Conservation (phyloP, 1,140 invertebrate species). For the Antheraea mylitta region DNA sequence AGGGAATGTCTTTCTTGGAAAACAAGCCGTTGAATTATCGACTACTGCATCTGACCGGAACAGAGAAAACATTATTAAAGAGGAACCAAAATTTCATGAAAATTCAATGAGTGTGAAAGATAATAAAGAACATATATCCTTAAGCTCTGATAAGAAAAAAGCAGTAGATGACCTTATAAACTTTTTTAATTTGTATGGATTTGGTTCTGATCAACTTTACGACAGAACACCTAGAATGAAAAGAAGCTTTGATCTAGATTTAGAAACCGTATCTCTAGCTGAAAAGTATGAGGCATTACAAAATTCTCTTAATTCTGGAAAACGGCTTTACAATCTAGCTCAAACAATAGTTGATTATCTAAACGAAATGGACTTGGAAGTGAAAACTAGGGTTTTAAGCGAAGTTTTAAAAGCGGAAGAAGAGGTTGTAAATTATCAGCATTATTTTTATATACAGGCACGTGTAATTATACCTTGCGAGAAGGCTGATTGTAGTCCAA, state of each 20-base stretch:
- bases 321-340: slow-evolving; percentile 43
- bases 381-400: slow-evolving; percentile 39
- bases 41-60: neutral
- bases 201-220: slow-evolving; percentile 27
- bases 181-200: slow-evolving; percentile 58
- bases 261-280: slow-evolving; percentile 37
- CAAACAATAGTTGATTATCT: slow-evolving; percentile 50
- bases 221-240: slow-evolving; percentile 31
- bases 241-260: slow-evolving; percentile 48
- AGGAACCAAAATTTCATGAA: slow-evolving; percentile 13
- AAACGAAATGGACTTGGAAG: slow-evolving; percentile 47
- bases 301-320: slow-evolving; percentile 45
- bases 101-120: neutral
- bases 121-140: neutral
- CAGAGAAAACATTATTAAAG: slow-evolving; percentile 21
- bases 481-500: slow-evolving; percentile 34
- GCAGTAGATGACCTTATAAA: slow-evolving; percentile 61
- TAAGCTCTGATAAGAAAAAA: slow-evolving; percentile 45
- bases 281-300: slow-evolving; percentile 46
- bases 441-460: slow-evolving; percentile 51
- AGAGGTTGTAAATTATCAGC: slow-evolving; percentile 44
- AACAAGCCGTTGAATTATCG: neutral
- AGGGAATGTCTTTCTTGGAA: neutral
- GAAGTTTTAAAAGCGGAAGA: slow-evolving; percentile 50
- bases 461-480: slow-evolving; percentile 45